A percentile compares a stretch with the other conserved stretches of the same genome.
phyloP scores from a whole-genome alignment of 2,797 vertebrate genomes.

The Vipera ursinii region DNA sequence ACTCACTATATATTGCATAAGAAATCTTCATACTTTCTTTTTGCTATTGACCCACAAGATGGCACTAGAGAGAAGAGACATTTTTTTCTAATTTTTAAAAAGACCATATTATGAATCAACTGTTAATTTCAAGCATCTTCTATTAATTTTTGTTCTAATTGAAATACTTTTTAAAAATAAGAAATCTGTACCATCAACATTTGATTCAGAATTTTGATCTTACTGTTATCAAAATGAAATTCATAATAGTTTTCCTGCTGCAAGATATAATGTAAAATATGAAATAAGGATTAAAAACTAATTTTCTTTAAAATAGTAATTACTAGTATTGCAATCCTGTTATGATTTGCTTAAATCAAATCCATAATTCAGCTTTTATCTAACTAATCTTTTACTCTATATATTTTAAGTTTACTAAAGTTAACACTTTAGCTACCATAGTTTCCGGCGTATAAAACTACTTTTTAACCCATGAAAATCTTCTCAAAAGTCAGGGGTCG shows the following conservation, averaged over 20 bases:
- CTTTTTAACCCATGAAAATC: too few relatives aligned
- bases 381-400: neutral
- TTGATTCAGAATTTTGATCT: constrained; percentile 31
- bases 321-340: neutral
- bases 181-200: constrained; percentile 5
- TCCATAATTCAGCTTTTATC: neutral
- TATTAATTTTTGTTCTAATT: constrained; percentile 51
- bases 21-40: constrained; percentile 36
- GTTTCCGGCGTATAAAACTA: too few relatives aligned
- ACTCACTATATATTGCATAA: neutral
- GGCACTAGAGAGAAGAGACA: constrained; percentile 77
- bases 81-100: constrained; percentile 52
- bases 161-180: constrained; percentile 50
- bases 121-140: constrained; percentile 56
- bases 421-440: neutral
- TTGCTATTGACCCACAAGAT: constrained; percentile 74
- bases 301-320: neutral
- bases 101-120: constrained; percentile 60
- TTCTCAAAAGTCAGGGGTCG: too few relatives aligned
- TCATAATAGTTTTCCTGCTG: constrained; percentile 43
- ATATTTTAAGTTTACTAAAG: neutral
- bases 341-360: neutral
- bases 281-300: neutral
- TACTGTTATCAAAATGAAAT: constrained; percentile 43
- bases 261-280: constrained; percentile 14